Evolutionary conservation across 2,797 vertebrate species (phyloP).

Genomic region (Cryptoblepharus egeriae): DNA sequence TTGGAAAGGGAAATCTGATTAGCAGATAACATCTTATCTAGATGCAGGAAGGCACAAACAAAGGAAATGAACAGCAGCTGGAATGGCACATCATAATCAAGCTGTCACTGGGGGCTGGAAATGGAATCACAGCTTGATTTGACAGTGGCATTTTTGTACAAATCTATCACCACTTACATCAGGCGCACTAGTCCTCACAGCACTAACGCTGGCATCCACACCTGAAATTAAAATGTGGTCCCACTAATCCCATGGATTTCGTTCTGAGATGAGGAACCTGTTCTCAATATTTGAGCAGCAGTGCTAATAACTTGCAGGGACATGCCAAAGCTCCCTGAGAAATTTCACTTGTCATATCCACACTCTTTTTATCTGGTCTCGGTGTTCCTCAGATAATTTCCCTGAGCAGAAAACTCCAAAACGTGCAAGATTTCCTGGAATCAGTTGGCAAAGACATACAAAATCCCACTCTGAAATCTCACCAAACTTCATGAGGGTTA

Average conservation of each 20-base stretch:
- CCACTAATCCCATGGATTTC: neutral
- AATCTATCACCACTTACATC: conserved; percentile 12
- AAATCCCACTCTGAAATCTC: neutral
- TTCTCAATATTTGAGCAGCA: neutral
- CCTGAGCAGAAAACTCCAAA: neutral
- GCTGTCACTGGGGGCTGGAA: conserved; percentile 22
- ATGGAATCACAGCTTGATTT: conserved; percentile 37
- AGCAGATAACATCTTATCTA: conserved; percentile 18
- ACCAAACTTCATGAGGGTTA: neutral
- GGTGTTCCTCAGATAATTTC: neutral
- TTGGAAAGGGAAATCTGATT: conserved; percentile 14
- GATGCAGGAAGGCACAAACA: conserved; percentile 14
- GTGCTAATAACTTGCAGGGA: neutral
- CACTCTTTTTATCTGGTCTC: neutral
- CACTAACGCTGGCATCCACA: neutral
- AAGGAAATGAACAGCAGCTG: conserved; percentile 27
- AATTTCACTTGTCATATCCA: neutral
- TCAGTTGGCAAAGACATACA: neutral
- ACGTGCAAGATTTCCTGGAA: neutral
- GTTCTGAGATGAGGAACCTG: neutral
- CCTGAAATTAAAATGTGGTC: conserved; percentile 15
- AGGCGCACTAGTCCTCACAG: neutral
- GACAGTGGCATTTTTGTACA: neutral
- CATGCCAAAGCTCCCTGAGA: neutral
- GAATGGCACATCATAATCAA: conserved; percentile 35